Conservation (phyloP, 2,888 invertebrate species). For the Agrochola circellaris region DNA sequence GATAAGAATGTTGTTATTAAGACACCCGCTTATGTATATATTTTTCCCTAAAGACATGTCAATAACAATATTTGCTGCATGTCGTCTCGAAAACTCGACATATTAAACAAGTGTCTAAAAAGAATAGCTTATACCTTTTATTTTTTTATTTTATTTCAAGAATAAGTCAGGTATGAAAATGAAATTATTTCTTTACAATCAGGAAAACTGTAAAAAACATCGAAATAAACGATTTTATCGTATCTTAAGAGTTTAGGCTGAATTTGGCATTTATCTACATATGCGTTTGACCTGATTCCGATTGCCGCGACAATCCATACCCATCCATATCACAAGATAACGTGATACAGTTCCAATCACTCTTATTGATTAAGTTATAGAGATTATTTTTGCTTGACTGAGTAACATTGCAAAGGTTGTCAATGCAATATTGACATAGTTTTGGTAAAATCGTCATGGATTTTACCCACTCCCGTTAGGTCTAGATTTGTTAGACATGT, state of each 20-base stretch:
- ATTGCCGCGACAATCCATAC: conserved; percentile 72
- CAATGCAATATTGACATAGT: conserved; percentile 75
- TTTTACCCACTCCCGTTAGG: conserved; percentile 73
- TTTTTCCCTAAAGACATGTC: neutral
- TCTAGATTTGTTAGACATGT: conserved; percentile 71
- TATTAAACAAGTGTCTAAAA: neutral
- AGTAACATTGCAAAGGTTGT: conserved; percentile 51
- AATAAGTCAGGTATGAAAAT: neutral
- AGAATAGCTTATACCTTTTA: neutral
- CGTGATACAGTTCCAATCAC: conserved; percentile 51
- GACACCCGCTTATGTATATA: neutral
- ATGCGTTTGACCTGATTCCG: conserved; percentile 85
- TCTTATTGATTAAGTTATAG: conserved; percentile 66
- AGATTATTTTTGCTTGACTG: conserved; percentile 63
- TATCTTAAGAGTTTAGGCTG: conserved; percentile 68
- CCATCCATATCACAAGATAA: conserved; percentile 77
- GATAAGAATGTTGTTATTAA: neutral
- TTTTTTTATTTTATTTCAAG: neutral
- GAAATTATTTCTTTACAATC: neutral
- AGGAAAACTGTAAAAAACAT: conserved; percentile 26
- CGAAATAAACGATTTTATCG: conserved; percentile 28
- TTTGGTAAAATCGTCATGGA: conserved; percentile 61
- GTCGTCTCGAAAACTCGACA: neutral
- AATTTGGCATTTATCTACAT: conserved; percentile 77
- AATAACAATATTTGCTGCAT: neutral